phyloP scores from a whole-genome alignment of 2,888 invertebrate genomes.

The Lasioglossum lativentre region DNA sequence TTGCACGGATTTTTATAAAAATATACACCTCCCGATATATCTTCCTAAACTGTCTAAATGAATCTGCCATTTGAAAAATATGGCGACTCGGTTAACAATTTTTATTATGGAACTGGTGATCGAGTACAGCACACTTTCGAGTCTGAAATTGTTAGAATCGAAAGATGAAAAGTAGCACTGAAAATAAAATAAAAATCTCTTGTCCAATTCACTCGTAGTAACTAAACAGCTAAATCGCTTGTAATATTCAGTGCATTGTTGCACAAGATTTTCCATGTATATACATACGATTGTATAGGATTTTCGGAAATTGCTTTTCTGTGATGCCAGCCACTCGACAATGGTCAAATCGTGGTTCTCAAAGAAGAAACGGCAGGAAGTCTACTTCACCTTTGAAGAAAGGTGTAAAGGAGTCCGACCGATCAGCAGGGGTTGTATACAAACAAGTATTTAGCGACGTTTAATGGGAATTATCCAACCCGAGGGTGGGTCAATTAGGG shows the following conservation, averaged over 20 bases:
- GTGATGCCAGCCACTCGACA: neutral
- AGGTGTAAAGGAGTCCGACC: slow-evolving; percentile 72
- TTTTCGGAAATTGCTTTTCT: neutral
- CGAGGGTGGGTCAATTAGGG: slow-evolving; percentile 80
- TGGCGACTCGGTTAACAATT: neutral
- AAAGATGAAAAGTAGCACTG: neutral
- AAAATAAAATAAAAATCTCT: neutral
- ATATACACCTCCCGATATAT: neutral
- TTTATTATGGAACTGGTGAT: neutral
- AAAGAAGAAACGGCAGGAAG: slow-evolving; percentile 44
- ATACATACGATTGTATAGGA: neutral
- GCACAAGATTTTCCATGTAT: neutral
- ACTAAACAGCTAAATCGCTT: neutral
- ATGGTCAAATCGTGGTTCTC: neutral
- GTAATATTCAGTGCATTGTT: neutral
- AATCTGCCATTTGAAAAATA: neutral
- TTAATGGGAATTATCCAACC: slow-evolving; percentile 81
- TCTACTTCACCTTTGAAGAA: slow-evolving; percentile 56
- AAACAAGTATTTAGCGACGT: slow-evolving; percentile 82
- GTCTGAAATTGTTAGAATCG: neutral
- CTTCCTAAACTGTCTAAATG: neutral
- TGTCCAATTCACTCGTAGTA: neutral
- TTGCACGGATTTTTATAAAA: neutral
- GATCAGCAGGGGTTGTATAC: slow-evolving; percentile 78
- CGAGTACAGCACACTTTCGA: neutral